A percentile compares a stretch with the other conserved stretches of the same genome.
Evolutionary conservation across 2,888 invertebrate genomes (phyloP).

Genomic region (Coleophora deauratella): DNA sequence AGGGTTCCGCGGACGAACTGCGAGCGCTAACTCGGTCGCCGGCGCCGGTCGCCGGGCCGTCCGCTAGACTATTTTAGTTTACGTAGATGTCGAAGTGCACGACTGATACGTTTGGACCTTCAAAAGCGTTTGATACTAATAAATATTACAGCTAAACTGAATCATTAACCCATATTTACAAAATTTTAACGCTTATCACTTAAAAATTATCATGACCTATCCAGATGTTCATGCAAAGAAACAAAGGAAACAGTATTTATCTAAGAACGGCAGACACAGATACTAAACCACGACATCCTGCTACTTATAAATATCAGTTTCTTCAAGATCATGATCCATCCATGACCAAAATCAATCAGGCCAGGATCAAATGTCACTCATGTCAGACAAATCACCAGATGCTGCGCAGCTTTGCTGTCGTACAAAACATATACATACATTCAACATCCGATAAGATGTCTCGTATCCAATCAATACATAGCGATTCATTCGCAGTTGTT

Average conservation of each 20-base stretch:
- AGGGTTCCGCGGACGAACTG: conserved; percentile 66
- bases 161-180: too few species aligned
- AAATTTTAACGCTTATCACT: too few species aligned
- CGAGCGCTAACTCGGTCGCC: conserved; percentile 68
- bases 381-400: background rate
- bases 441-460: conserved; percentile 23
- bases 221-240: too few species aligned
- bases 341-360: background rate
- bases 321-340: background rate
- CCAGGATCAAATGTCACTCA: too few species aligned
- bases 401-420: background rate
- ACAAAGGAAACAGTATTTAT: too few species aligned
- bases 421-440: background rate
- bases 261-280: too few species aligned
- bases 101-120: conserved; percentile 58
- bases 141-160: conserved; percentile 16
- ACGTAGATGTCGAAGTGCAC: conserved; percentile 71
- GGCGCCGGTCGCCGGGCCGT: conserved; percentile 64
- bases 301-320: background rate
- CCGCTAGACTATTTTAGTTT: conserved; percentile 71
- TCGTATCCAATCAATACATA: background rate
- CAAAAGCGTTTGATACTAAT: conserved; percentile 33
- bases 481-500: conserved; percentile 11
- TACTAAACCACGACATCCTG: background rate
- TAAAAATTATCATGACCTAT: too few species aligned